Percentiles rank a stretch among this genome's conserved stretches.
phyloP scores from a whole-genome alignment of 2,888 invertebrate genomes.

The Caenorhabditis angaria region DNA sequence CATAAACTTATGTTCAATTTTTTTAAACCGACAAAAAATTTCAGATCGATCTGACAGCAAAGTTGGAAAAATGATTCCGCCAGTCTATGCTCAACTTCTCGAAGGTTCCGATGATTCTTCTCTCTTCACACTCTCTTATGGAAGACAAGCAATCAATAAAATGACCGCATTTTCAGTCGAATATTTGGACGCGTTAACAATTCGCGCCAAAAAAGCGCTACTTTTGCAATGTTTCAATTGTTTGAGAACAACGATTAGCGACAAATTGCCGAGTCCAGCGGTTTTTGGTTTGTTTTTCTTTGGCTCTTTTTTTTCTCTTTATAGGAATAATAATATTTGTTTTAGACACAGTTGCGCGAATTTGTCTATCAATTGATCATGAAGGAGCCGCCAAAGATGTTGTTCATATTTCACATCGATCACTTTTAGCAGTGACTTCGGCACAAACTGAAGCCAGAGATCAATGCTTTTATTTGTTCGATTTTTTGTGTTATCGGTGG shows the following conservation, averaged over 20 bases:
- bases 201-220: slow-evolving; percentile 53
- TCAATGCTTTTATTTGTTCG: slow-evolving; percentile 34
- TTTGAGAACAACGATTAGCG: slow-evolving; percentile 9
- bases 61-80: slow-evolving; percentile 10
- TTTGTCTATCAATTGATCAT: slow-evolving; percentile 27
- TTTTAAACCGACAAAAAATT: slow-evolving; percentile 7
- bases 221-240: slow-evolving; percentile 13
- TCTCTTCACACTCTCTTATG: slow-evolving; percentile 34
- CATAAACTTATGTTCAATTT: not conserved
- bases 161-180: slow-evolving; percentile 33
- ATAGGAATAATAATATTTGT: not conserved
- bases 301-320: not conserved
- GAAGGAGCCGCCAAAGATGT: slow-evolving; percentile 27
- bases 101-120: slow-evolving; percentile 24
- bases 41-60: slow-evolving; percentile 32
- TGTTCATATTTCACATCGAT: slow-evolving; percentile 17
- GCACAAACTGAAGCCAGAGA: slow-evolving; percentile 19
- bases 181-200: slow-evolving; percentile 60
- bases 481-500: slow-evolving; percentile 25
- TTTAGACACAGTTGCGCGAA: slow-evolving; percentile 20
- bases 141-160: slow-evolving; percentile 23
- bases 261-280: slow-evolving; percentile 37
- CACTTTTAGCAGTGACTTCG: not conserved
- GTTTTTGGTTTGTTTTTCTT: slow-evolving; percentile 26
- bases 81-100: slow-evolving; percentile 9